Evolutionary conservation across 2,113 vertebrate genomes (phyloP).

Genomic region (Ictalurus punctatus): DNA sequence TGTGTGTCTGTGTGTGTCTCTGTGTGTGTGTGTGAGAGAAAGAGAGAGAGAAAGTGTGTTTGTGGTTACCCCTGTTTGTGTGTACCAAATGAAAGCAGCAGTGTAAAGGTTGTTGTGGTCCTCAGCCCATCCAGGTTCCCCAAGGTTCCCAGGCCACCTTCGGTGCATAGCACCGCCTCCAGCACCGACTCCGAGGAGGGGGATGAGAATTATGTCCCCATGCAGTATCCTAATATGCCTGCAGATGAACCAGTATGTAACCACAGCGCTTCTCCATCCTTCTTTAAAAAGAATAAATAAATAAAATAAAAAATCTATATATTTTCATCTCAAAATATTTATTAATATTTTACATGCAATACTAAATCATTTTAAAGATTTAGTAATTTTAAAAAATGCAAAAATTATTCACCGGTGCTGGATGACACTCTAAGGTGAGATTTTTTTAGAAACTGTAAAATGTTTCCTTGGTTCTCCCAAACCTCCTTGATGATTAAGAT

Average conservation of each 20-base stretch:
- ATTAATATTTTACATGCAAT: neutral
- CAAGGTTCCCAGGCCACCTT: constrained; percentile 87
- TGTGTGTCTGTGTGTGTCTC: neutral
- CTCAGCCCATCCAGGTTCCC: constrained; percentile 94
- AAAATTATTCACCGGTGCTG: constrained; percentile 24
- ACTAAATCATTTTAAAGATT: neutral
- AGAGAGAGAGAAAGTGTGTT: neutral
- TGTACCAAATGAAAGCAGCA: constrained; percentile 25
- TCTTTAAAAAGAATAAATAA: neutral
- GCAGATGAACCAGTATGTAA: constrained; percentile 93
- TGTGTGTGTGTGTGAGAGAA: neutral
- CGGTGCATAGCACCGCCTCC: constrained; percentile 96
- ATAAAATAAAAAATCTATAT: neutral
- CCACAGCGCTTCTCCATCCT: constrained; percentile 63
- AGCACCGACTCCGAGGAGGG: constrained; percentile 97
- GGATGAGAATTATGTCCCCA: constrained; percentile 96
- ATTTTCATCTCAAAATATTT: neutral
- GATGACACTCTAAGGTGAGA: neutral
- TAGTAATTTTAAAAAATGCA: no score
- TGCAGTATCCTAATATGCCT: constrained; percentile 87
- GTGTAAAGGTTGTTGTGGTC: constrained; percentile 69
- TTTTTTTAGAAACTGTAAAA: neutral
- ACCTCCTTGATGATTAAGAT: neutral
- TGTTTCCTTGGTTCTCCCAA: neutral
- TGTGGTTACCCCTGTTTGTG: constrained; percentile 11